phyloP scores from a whole-genome alignment of 2,113 vertebrate genomes.

The Sciurus niger region DNA sequence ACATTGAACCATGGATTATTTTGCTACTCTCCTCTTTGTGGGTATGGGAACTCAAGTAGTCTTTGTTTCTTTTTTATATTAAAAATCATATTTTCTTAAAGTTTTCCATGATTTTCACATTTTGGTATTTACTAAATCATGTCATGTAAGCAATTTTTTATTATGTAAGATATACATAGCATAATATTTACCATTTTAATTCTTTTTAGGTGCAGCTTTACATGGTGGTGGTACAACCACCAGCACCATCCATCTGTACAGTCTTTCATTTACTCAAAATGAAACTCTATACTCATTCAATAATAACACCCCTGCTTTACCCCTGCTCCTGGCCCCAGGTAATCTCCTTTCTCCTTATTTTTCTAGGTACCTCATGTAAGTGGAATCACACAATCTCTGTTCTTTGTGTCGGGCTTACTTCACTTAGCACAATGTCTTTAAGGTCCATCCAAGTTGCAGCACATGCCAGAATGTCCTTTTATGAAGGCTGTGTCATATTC shows the following conservation, averaged over 20 bases:
- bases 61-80: background rate
- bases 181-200: background rate
- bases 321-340: background rate
- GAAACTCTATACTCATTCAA: background rate
- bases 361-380: background rate
- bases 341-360: background rate
- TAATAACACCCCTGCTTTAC: too few relatives aligned
- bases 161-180: background rate
- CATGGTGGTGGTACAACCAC: too few relatives aligned
- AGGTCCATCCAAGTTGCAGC: background rate
- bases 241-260: background rate
- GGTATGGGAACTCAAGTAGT: background rate
- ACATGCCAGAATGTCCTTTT: background rate
- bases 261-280: background rate
- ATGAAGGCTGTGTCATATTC: background rate
- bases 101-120: background rate
- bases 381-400: background rate
- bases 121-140: constrained; percentile 25
- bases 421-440: background rate
- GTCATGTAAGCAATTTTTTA: background rate
- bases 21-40: background rate
- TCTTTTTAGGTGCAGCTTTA: background rate
- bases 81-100: constrained; percentile 35
- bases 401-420: background rate
- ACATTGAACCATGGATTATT: background rate